Percentiles rank a stretch among this genome's conserved stretches.
Evolutionary conservation across 2,113 vertebrate genomes (phyloP).

Genomic region (Dissostichus mawsoni): DNA sequence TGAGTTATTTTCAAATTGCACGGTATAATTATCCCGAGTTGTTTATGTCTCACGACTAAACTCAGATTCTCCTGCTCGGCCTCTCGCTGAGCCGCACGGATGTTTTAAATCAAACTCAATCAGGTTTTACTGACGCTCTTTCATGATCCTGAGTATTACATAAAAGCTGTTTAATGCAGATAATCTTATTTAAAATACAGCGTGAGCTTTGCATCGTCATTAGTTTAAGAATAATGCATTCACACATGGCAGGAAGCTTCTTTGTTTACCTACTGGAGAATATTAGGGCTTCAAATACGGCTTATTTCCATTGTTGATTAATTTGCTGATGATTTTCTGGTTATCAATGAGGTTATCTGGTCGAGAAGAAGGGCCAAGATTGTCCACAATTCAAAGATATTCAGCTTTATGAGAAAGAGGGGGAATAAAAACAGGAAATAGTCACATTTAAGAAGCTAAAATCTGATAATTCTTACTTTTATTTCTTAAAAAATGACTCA

Average conservation of each 20-base stretch:
- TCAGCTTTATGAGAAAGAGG: no score
- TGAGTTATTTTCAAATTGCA: constrained; percentile 85
- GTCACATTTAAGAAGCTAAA: no score
- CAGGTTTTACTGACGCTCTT: constrained; percentile 1
- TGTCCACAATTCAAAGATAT: no score
- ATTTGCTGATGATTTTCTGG: no score
- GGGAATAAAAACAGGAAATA: no score
- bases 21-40: constrained; percentile 80
- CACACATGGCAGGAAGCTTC: background rate
- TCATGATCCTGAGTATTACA: constrained; percentile 20
- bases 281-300: no score
- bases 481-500: no score
- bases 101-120: constrained; percentile 65
- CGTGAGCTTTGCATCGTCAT: background rate
- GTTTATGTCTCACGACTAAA: constrained; percentile 78
- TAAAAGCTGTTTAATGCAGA: constrained; percentile 30
- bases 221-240: background rate
- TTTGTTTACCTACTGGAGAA: background rate
- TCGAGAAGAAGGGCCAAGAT: no score
- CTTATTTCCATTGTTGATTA: no score
- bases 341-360: no score
- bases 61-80: constrained; percentile 65
- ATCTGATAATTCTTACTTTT: no score
- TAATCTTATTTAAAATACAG: constrained; percentile 1
- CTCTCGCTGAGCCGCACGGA: constrained; percentile 39